These are phyloP conservation scores for Drosophila paracracens DNA, from an alignment of 2,888 invertebrate species.

Conservation along the genomic window DNA sequence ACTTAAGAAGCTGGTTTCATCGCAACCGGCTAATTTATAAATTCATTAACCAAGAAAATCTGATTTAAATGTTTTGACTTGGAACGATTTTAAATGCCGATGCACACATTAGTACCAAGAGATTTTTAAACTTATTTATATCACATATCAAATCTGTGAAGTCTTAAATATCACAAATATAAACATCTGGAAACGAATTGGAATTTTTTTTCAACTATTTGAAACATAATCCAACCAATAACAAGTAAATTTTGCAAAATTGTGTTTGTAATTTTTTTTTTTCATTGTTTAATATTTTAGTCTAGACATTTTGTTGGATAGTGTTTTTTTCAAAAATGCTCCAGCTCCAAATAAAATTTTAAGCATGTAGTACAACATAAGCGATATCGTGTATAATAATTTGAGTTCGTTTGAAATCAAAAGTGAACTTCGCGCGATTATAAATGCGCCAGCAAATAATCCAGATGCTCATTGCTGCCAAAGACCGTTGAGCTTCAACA, in stretches of 20 bases:
- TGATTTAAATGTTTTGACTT: not conserved
- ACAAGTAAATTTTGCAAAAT: not conserved
- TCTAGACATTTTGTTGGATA: not conserved
- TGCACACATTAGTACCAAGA: not conserved
- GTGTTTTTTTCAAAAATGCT: conserved; percentile 6
- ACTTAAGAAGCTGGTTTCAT: not conserved
- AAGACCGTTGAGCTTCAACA: conserved; percentile 24
- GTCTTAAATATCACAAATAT: not conserved
- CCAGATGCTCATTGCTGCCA: conserved; percentile 41
- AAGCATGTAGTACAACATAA: conserved; percentile 1
- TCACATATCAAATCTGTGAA: not conserved
- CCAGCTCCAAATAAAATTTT: not conserved
- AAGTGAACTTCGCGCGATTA: conserved; percentile 18
- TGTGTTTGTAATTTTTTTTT: not conserved
- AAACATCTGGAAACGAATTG: not conserved
- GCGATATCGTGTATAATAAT: not conserved
- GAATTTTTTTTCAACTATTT: not conserved
- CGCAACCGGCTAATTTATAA: not conserved
- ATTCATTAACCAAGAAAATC: not conserved
- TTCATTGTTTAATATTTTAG: not conserved
- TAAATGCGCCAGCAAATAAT: conserved; percentile 33
- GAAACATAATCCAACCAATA: not conserved
- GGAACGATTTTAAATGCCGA: not conserved
- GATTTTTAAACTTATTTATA: not conserved
- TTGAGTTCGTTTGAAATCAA: conserved; percentile 3